Evolutionary conservation across 2,113 vertebrate genomes (phyloP), one percentile per base, ranked within the genome.

Genomic region (Phalacrocorax aristotelis): DNA sequence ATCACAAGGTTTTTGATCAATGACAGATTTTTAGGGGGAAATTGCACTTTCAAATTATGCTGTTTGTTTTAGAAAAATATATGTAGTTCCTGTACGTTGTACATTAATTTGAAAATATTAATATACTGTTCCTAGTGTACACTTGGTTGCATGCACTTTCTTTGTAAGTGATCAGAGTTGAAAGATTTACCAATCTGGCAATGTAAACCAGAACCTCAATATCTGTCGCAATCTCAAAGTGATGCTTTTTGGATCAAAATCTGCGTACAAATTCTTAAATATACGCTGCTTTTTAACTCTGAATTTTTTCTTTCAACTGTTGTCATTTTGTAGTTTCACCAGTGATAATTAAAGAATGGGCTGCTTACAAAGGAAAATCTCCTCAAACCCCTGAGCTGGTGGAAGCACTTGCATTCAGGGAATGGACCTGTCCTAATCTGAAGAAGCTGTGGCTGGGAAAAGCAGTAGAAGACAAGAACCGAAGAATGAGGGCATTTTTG

Each of bases 381-480:
- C 99, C 99, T 34, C 99, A 99, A 89, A 99, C 99, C 23, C 99
- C 99, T 5, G 99, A 99, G 89, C 98, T 99, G 95, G 99, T 99
- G 91, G 99, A 99, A 98, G 99, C 99, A 4, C 98, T 99, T 19
- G 98, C 99, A 14, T 99, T 99, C 97, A 98, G 99, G 93, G 99
- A 99, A 95, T 99, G 99, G 99, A 99, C 99, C 49, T 99, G 99
- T 87, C 99, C 99, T 60, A 99, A 99, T 91, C 98, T 99, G 97
- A 99, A 99, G 98, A 98, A 99, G 87, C 98, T 99, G 76, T 99
- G 99, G 99, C 96, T 99, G 96, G 99, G 99, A 76, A 99, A 99
- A 97, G 99, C 99, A 0, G 98, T 99, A 52, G 99, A 99, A 93
- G 99, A 99, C 97, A 99, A 99, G 98, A 99, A 99, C 97, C 98